Conservation (phyloP, 2,888 invertebrate species). For the Drosophila formosana region DNA sequence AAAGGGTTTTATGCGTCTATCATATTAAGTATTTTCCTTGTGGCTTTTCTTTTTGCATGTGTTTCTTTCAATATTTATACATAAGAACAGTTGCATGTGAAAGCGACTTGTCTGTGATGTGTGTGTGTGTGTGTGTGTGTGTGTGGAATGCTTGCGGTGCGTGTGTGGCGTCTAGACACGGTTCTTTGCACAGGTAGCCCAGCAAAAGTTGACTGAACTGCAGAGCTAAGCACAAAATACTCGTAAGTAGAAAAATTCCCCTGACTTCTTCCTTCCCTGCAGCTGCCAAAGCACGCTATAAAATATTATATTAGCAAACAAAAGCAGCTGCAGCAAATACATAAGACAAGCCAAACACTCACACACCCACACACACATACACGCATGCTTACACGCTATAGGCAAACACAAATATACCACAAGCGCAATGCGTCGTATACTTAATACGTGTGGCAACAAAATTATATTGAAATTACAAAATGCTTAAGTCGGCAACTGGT, state of each 20-base stretch:
- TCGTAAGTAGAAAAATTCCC: conserved; percentile 43
- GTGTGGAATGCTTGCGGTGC: conserved; percentile 16
- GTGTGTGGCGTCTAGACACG: conserved; percentile 59
- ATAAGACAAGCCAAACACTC: conserved; percentile 26
- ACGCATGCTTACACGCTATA: conserved; percentile 13
- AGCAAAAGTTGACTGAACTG: conserved; percentile 72
- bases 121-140: conserved; percentile 6
- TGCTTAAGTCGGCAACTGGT: conserved; percentile 42
- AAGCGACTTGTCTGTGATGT: conserved; percentile 3
- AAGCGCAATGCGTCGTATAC: conserved; percentile 71
- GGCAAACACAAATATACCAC: conserved; percentile 47
- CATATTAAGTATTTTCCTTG: conserved; percentile 57
- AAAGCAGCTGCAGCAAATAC: conserved; percentile 66
- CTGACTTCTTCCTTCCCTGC: background rate
- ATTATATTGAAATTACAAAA: conserved; percentile 75
- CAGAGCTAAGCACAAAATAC: conserved; percentile 50
- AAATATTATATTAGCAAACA: conserved; percentile 76
- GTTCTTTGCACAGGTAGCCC: conserved; percentile 63
- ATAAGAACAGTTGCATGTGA: background rate
- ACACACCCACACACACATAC: conserved; percentile 13
- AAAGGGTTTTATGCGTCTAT: conserved; percentile 67
- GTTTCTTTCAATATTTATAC: conserved; percentile 21
- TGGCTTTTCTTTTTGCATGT: conserved; percentile 18
- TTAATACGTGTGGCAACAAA: conserved; percentile 57
- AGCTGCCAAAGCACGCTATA: conserved; percentile 55